Evolutionary conservation across 2,113 vertebrate species (phyloP).

Genomic region (Xiphophorus maculatus): DNA sequence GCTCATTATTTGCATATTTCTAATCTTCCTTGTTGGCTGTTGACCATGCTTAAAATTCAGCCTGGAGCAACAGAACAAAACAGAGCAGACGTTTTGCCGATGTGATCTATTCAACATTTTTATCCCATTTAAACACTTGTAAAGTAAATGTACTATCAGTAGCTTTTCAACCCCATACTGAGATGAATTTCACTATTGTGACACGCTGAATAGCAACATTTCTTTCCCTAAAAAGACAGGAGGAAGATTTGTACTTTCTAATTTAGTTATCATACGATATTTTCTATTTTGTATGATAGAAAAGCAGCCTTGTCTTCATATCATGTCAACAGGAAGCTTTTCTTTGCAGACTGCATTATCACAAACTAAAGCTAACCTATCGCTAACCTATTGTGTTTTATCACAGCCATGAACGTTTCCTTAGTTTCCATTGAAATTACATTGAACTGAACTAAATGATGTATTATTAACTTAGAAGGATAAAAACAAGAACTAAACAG

Average conservation of each 20-base stretch:
- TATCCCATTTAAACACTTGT: neutral
- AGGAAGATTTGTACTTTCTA: too few relatives aligned
- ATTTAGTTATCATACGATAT: too few relatives aligned
- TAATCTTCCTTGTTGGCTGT: constrained; percentile 19
- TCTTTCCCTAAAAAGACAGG: too few relatives aligned
- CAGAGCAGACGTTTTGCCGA: neutral
- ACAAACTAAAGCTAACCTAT: neutral
- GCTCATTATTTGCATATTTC: constrained; percentile 36
- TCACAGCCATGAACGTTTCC: constrained; percentile 5
- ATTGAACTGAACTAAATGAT: neutral
- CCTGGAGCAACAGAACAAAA: neutral
- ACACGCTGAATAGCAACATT: neutral
- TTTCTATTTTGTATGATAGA: too few relatives aligned
- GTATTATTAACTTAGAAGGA: neutral
- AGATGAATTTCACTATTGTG: neutral
- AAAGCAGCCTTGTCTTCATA: too few relatives aligned
- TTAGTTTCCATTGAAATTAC: neutral
- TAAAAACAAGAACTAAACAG: neutral
- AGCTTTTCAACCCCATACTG: neutral
- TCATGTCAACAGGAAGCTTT: too few relatives aligned
- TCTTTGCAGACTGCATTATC: too few relatives aligned
- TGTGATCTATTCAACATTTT: neutral
- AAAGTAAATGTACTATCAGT: neutral
- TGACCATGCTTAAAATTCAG: neutral
- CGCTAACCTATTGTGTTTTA: constrained; percentile 2